These are phyloP conservation scores for Pelobates cultripes DNA, from an alignment of 2,797 vertebrate genomes.

Conservation along the genomic window DNA sequence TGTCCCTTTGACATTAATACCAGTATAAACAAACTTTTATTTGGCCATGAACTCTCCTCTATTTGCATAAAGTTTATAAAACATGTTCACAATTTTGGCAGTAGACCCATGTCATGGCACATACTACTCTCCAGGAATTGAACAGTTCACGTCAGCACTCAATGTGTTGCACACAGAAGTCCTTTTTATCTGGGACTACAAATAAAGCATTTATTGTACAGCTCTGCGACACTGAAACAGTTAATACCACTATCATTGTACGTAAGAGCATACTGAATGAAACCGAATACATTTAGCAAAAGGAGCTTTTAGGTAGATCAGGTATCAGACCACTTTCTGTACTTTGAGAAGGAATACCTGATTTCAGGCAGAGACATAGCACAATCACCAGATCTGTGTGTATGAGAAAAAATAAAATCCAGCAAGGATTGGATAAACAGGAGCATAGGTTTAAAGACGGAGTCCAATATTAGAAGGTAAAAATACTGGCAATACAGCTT, in stretches of 20 bases:
- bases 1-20: too few species aligned
- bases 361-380: background rate
- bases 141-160: too few species aligned
- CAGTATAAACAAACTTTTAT: too few species aligned
- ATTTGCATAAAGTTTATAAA: too few species aligned
- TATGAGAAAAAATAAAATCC: background rate
- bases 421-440: background rate
- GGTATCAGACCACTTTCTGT: constrained; percentile 23
- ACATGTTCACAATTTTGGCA: too few species aligned
- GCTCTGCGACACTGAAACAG: too few species aligned
- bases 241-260: background rate
- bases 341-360: background rate
- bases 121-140: too few species aligned
- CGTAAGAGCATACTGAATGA: background rate
- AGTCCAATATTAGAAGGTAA: background rate
- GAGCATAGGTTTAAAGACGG: background rate
- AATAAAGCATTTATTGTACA: too few species aligned
- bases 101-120: too few species aligned
- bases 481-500: background rate
- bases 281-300: background rate
- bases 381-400: constrained; percentile 2
- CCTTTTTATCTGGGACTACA: too few species aligned
- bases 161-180: too few species aligned
- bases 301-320: background rate
- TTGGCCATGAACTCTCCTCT: too few species aligned